phyloP scores from a whole-genome alignment of 2,113 vertebrate species.

The Sturnus vulgaris region DNA sequence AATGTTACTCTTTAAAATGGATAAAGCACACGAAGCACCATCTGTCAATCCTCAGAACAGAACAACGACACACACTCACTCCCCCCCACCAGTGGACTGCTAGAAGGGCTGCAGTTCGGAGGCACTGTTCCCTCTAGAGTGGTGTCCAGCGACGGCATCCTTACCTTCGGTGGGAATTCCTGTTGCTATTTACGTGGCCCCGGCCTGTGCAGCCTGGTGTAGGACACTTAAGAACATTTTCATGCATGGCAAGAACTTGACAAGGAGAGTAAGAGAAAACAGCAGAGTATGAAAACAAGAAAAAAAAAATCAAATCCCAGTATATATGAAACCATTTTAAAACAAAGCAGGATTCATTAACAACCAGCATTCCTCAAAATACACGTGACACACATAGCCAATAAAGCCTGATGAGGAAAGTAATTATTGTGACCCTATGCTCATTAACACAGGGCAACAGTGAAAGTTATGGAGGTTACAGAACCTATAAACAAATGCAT shows the following conservation, averaged over 20 bases:
- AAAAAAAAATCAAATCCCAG: constrained; percentile 73
- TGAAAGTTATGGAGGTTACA: constrained; percentile 25
- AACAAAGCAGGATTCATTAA: constrained; percentile 65
- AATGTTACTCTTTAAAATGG: constrained; percentile 25
- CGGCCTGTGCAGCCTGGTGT: constrained; percentile 99
- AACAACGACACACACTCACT: constrained; percentile 14
- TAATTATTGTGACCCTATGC: constrained; percentile 3
- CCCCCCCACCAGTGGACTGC: constrained; percentile 32
- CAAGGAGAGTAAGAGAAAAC: constrained; percentile 86
- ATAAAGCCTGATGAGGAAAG: constrained; percentile 49
- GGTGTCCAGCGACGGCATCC: constrained; percentile 60
- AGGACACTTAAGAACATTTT: constrained; percentile 99
- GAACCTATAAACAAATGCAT: constrained; percentile 1
- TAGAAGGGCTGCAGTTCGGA: constrained; percentile 47
- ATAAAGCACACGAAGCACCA: constrained; percentile 44
- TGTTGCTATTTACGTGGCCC: constrained; percentile 99
- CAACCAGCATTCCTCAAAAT: constrained; percentile 65
- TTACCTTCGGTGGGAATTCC: constrained; percentile 99
- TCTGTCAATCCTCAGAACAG: constrained; percentile 35
- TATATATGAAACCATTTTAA: constrained; percentile 63
- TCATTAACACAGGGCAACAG: constrained; percentile 33
- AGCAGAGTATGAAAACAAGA: constrained; percentile 78
- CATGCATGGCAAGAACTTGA: constrained; percentile 99
- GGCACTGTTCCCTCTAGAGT: constrained; percentile 41
- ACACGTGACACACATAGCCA: constrained; percentile 67